Evolutionary conservation across 2,888 invertebrate genomes (phyloP).

Genomic region (Amphipoea lucens): DNA sequence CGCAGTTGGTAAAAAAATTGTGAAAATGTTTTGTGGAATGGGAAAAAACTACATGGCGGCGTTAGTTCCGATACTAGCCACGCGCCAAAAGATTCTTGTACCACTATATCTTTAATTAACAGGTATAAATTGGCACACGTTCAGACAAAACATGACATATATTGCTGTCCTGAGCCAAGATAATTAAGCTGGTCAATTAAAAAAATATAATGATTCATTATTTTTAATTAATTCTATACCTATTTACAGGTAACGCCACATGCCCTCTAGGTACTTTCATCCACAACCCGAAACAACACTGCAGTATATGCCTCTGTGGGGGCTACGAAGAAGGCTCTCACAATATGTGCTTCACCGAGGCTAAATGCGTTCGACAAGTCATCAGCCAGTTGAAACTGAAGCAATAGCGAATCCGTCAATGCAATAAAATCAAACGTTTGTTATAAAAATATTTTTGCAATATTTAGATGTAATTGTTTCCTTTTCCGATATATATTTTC

Average conservation of each 20-base stretch:
- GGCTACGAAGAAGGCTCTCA: conserved; percentile 1
- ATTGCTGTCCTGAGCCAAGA: not conserved
- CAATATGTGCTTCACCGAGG: conserved; percentile 49
- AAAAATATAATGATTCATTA: not conserved
- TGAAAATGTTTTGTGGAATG: no score
- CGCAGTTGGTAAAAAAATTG: no score
- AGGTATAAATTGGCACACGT: not conserved
- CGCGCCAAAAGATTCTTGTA: not conserved
- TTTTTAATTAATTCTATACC: not conserved
- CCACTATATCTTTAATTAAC: not conserved
- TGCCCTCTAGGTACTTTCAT: conserved; percentile 46
- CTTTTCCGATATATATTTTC: not conserved
- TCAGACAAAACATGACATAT: not conserved
- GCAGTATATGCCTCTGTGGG: conserved; percentile 48
- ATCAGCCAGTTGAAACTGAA: not conserved
- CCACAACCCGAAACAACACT: conserved; percentile 36
- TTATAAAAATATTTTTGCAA: not conserved
- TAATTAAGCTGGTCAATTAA: not conserved
- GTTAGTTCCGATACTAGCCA: not conserved
- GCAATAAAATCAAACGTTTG: conserved; percentile 14
- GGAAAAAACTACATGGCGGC: not conserved
- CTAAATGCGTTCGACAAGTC: conserved; percentile 40
- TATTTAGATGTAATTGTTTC: not conserved
- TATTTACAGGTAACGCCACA: conserved; percentile 29
- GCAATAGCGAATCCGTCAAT: not conserved